Base-by-base conservation (phyloP, 2,797 vertebrate species). In the Bufotes viridis region DNA sequence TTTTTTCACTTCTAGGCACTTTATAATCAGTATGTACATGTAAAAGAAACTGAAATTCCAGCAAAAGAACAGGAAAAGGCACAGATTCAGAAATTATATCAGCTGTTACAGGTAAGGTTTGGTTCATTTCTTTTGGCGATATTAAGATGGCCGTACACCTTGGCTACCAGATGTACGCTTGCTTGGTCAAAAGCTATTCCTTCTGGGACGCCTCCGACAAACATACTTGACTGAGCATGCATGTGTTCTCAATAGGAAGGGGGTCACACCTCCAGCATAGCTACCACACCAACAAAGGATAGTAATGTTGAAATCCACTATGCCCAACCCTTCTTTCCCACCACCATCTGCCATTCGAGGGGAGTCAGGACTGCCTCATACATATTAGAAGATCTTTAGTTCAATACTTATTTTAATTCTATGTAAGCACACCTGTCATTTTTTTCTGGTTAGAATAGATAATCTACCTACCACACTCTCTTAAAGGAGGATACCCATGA, bases 1-100 rank as follows among this genome's bases (percentile, higher is more conserved):
- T 63, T 20, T 72, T 75, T 86, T 61, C 34, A 10, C 60, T 65
- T 85, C 14, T 72, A 99, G 98, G 98, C 97, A 97, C 98, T 99
- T 98, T 99, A 99, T 96, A 99, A 99, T 89, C 96, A 99, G 91
- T 99, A 99, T 91, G 95, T 99, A 95, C 98, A 99, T 96, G 98
- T 99, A 93, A 99, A 99, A 95, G 98, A 99, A 94, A 98, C 96
- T 0, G 98, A 99, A 95, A 98, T 99, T 92, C 96, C 97, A 26
- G 91, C 93, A 0, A 98, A 97, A 91, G 98, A 99, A 93, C 91
- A 92, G 82, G 98, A 99, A 90, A 99, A 99, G 93, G 93, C 94
- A 91, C 95, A 95, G 90, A 94, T 98, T 11, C 95, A 97, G 90
- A 97, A 97, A 89, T 93, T 99, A 90, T 99, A 99, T 95, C 98